These are phyloP conservation scores for Parambassis ranga DNA, from an alignment of 2,797 vertebrate species.

Conservation along the genomic window DNA sequence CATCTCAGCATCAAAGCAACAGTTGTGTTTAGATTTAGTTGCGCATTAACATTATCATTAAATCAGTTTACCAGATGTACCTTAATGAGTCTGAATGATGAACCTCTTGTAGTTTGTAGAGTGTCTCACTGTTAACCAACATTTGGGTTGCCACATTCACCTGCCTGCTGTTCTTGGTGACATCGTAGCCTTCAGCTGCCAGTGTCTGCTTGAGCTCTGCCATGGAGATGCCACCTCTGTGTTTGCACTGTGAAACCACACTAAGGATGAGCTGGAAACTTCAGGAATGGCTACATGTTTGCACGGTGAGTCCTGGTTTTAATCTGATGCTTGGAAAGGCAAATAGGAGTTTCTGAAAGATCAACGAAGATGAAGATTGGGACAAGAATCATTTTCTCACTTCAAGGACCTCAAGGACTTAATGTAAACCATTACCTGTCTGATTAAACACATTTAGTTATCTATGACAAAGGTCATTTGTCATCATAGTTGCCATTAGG, in stretches of 20 bases:
- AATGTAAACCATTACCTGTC: too few species aligned
- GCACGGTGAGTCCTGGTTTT: background rate
- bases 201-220: constrained; percentile 52
- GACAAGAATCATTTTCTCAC: too few species aligned
- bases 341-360: constrained; percentile 44
- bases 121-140: constrained; percentile 7
- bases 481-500: too few species aligned
- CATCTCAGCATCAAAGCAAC: too few species aligned
- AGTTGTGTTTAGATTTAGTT: background rate
- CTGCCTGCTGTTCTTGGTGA: constrained; percentile 26
- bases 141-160: constrained; percentile 8
- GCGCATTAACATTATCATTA: background rate
- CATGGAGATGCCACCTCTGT: constrained; percentile 44
- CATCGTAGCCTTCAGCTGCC: constrained; percentile 31
- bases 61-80: constrained; percentile 6
- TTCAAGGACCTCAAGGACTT: too few species aligned
- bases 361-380: background rate
- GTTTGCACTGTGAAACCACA: constrained; percentile 40
- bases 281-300: background rate
- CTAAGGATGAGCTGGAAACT: constrained; percentile 27
- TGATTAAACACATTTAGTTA: too few species aligned
- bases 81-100: constrained; percentile 18
- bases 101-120: constrained; percentile 8
- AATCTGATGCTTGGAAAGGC: constrained; percentile 46
- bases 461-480: too few species aligned